phyloP scores from a whole-genome alignment of 2,113 vertebrate genomes.

The Brienomyrus longianalis region DNA sequence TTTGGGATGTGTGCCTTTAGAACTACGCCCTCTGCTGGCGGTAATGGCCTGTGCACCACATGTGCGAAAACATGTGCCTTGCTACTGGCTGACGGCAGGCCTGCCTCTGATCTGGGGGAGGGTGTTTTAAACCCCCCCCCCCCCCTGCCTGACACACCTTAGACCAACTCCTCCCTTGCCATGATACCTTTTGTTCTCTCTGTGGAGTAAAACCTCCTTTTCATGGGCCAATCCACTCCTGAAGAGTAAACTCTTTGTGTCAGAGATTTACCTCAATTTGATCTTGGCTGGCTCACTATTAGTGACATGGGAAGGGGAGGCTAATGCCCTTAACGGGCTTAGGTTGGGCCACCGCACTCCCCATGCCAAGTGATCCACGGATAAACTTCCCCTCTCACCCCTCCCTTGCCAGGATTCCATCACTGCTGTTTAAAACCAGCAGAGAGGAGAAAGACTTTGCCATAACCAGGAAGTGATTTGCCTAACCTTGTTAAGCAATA shows the following conservation, averaged over 20 bases:
- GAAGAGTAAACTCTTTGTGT: slow-evolving; percentile 70
- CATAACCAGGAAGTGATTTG: not conserved
- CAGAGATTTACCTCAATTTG: slow-evolving; percentile 75
- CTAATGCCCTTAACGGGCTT: slow-evolving; percentile 78
- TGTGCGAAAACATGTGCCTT: not conserved
- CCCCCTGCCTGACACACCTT: slow-evolving; percentile 38
- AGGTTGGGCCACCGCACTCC: slow-evolving; percentile 50
- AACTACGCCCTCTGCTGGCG: not conserved
- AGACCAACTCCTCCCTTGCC: slow-evolving; percentile 47
- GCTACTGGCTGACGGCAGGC: not conserved
- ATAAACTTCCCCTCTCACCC: slow-evolving; percentile 50
- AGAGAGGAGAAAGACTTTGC: not conserved
- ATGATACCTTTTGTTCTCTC: slow-evolving; percentile 46
- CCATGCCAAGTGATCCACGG: slow-evolving; percentile 49
- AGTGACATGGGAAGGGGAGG: slow-evolving; percentile 70
- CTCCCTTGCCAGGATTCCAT: slow-evolving; percentile 42
- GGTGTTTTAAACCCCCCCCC: slow-evolving; percentile 53
- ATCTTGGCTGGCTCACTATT: slow-evolving; percentile 70
- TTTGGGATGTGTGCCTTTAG: not conserved
- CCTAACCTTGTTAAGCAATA: not conserved
- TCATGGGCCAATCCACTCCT: slow-evolving; percentile 65
- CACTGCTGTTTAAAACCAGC: not conserved
- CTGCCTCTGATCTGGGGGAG: slow-evolving; percentile 37
- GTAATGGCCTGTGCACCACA: not conserved
- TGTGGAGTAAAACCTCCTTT: slow-evolving; percentile 57